A percentile compares a stretch with the other conserved stretches of the same genome.
phyloP scores from a whole-genome alignment of 1,140 invertebrate genomes.

The Drosophila lacteicornis region DNA sequence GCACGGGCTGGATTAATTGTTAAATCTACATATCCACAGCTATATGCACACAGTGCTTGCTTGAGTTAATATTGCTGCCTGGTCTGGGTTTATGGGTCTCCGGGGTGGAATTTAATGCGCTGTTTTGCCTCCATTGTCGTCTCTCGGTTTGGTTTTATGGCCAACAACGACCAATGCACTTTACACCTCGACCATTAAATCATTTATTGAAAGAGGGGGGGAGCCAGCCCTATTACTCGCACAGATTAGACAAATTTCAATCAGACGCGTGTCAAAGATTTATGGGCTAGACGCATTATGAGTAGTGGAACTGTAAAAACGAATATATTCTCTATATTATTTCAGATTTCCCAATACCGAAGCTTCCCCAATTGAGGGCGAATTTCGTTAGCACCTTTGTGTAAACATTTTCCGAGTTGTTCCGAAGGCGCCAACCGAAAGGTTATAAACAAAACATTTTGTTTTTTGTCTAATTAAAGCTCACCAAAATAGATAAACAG shows the following conservation, averaged over 20 bases:
- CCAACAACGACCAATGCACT: conserved; percentile 39
- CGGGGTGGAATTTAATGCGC: conserved; percentile 45
- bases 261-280: conserved; percentile 28
- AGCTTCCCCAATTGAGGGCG: conserved; percentile 7
- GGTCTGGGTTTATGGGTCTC: conserved; percentile 35
- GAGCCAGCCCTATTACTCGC: conserved; percentile 12
- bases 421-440: conserved; percentile 47
- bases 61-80: conserved; percentile 12
- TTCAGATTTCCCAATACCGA: conserved; percentile 10
- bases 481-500: conserved; percentile 30
- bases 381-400: conserved; percentile 21
- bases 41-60: conserved; percentile 2
- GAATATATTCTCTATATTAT: background rate
- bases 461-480: conserved; percentile 52
- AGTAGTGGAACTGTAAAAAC: conserved; percentile 1
- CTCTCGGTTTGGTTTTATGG: conserved; percentile 34
- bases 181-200: conserved; percentile 63
- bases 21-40: conserved; percentile 37
- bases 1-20: conserved; percentile 42
- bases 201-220: conserved; percentile 22
- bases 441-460: conserved; percentile 52
- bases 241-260: conserved; percentile 35
- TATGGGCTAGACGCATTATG: conserved; percentile 18
- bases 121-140: conserved; percentile 38
- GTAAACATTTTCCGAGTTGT: conserved; percentile 43